These are phyloP conservation scores for Myripristis jacobus DNA, from an alignment of 2,797 vertebrate species.

Conservation along the genomic window DNA sequence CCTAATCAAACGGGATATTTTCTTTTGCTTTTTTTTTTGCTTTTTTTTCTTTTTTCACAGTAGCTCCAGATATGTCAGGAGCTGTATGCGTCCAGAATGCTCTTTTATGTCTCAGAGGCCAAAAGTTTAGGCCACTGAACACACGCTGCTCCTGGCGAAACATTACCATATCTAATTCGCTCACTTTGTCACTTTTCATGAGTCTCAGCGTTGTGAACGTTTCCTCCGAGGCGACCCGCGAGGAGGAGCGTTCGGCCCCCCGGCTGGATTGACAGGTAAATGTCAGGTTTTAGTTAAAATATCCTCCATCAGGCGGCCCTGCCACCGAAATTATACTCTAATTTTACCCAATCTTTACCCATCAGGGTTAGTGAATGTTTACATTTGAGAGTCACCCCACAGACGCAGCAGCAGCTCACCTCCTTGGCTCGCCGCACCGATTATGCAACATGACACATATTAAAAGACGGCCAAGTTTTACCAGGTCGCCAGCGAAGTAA, in stretches of 20 bases:
- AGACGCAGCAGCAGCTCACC: conserved; percentile 47
- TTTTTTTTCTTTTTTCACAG: conserved; percentile 4
- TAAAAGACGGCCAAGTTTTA: conserved; percentile 37
- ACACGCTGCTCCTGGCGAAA: conserved; percentile 38
- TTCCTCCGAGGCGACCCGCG: background rate
- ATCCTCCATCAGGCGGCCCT: conserved; percentile 2
- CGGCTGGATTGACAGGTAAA: conserved; percentile 9
- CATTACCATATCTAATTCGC: conserved; percentile 38
- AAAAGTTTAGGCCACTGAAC: conserved; percentile 53
- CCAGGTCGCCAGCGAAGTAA: conserved; percentile 36
- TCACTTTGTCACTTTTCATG: conserved; percentile 51
- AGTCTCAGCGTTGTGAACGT: conserved; percentile 42
- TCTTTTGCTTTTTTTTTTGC: conserved; percentile 45
- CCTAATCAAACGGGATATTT: conserved; percentile 78
- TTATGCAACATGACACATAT: conserved; percentile 69
- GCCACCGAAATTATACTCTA: conserved; percentile 21
- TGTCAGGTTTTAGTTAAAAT: conserved; percentile 12
- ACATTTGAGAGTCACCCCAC: conserved; percentile 42
- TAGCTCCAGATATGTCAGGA: conserved; percentile 64
- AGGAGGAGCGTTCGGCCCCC: background rate
- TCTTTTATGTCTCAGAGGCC: conserved; percentile 52
- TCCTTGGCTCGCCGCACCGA: conserved; percentile 44
- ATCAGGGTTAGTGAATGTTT: conserved; percentile 51
- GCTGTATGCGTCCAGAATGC: conserved; percentile 48
- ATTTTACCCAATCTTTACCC: conserved; percentile 43